Evolutionary conservation across 2,797 vertebrate genomes (phyloP), one percentile per base, ranked within the genome.

Genomic region (Columba guinea): DNA sequence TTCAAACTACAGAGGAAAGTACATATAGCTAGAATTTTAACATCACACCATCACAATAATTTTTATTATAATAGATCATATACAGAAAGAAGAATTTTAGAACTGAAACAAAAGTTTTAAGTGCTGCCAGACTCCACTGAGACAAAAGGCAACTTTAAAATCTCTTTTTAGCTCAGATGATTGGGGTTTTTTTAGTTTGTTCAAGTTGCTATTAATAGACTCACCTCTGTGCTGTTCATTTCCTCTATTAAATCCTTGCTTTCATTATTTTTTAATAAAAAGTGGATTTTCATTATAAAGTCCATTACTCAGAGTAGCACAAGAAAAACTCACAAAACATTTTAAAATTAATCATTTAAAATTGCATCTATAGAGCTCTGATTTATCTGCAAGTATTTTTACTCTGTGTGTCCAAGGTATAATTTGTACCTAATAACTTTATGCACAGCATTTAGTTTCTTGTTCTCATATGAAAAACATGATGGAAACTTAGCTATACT

Each of bases 21-120:
- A 41, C 30, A 22, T 62, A 44, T 19, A 84, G 48, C n/a, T 59
- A 15, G 23, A 55, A 32, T 26, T 96, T 95, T 65, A 84, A 71
- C 15, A 41, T 90, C 37, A 70, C 52, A 67, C 19, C 12, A 34
- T 56, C 10, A 32, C 23, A 51, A 69, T 88, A 65, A 26, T 32
- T 35, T 55, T 67, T 89, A 32, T 51, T 55, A 46, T 39, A 75
- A 64, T 46, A 39, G 37, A 49, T 82, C 32, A 19, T 73, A 76
- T 44, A 70, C 55, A 96, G 84, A 85, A 62, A 58, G 63, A 93
- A 95, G n/a, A 55, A 53, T 71, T 62, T 91, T 92, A 91, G 44
- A 60, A 44, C 82, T 91, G 5, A 60, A 81, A 59, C 26, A 64
- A 8, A 3, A 27, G 10, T 79, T 32, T 22, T 26, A 49, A 80